These are phyloP conservation scores for rabbit (Oryctolagus cuniculus) DNA, from an alignment of 2,113 vertebrate genomes.

Conservation along the genomic window DNA sequence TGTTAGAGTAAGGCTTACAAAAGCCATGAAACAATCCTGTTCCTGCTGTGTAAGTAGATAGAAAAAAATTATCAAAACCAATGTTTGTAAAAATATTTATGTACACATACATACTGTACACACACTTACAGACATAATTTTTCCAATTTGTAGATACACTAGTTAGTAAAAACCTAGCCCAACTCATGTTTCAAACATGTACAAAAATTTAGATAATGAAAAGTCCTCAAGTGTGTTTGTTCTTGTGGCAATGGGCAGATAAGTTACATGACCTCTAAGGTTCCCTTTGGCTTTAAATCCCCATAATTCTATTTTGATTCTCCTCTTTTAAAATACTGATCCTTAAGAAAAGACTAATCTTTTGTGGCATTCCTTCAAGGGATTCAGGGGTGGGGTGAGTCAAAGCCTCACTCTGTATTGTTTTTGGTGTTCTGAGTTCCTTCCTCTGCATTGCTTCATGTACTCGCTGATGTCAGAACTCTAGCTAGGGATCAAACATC, in stretches of 20 bases:
- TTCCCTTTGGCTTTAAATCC: neutral
- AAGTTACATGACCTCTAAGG: neutral
- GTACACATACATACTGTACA: neutral
- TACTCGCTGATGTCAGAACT: constrained; percentile 40
- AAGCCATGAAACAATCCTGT: neutral
- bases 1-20: neutral
- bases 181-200: neutral
- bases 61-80: neutral
- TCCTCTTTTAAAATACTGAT: neutral
- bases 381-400: neutral
- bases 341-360: neutral
- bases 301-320: neutral
- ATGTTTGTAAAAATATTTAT: neutral
- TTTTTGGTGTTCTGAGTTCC: neutral
- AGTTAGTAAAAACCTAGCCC: neutral
- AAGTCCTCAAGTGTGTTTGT: neutral
- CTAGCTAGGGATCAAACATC: neutral
- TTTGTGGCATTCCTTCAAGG: neutral
- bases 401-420: neutral
- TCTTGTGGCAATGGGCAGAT: neutral
- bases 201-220: neutral
- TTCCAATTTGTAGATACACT: neutral
- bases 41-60: neutral
- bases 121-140: neutral
- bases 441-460: constrained; percentile 6